Conservation (phyloP, 2,113 vertebrate species). For the Diphyllodes magnificus region DNA sequence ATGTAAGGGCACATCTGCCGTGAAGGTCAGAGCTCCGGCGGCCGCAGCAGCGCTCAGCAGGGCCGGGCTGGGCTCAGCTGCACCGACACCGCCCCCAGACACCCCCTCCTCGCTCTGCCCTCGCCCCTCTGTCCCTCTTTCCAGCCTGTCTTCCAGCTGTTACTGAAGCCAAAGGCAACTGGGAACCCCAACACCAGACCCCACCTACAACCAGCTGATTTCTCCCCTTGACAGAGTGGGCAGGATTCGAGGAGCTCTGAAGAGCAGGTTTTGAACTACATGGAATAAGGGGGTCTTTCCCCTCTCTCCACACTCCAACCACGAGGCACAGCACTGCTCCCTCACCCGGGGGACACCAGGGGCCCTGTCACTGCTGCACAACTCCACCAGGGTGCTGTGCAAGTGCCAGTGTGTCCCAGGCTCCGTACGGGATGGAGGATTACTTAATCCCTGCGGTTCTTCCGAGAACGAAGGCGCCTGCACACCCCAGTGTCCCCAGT, state of each 20-base stretch:
- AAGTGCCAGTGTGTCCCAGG: rapidly evolving
- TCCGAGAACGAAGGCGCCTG: rapidly evolving
- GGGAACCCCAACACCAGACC: background rate
- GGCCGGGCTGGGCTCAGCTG: background rate
- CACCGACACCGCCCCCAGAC: background rate
- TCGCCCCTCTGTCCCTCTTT: rapidly evolving
- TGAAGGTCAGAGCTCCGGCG: background rate
- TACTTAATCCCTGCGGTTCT: rapidly evolving
- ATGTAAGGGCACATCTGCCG: background rate
- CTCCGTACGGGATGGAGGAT: rapidly evolving
- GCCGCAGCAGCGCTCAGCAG: background rate
- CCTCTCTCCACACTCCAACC: rapidly evolving
- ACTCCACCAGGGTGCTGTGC: rapidly evolving
- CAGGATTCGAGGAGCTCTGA: rapidly evolving
- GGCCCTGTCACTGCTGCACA: background rate
- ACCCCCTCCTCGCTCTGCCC: background rate
- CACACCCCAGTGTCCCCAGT: rapidly evolving
- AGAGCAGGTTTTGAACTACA: rapidly evolving
- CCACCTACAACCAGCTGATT: rapidly evolving
- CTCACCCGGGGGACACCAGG: rapidly evolving
- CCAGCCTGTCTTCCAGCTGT: background rate
- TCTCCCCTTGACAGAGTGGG: rapidly evolving
- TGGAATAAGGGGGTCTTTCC: rapidly evolving
- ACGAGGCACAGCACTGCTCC: rapidly evolving
- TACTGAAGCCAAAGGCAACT: rapidly evolving